These are phyloP conservation scores for Fringilla coelebs DNA, from an alignment of 2,797 vertebrate species.

Conservation along the genomic window DNA sequence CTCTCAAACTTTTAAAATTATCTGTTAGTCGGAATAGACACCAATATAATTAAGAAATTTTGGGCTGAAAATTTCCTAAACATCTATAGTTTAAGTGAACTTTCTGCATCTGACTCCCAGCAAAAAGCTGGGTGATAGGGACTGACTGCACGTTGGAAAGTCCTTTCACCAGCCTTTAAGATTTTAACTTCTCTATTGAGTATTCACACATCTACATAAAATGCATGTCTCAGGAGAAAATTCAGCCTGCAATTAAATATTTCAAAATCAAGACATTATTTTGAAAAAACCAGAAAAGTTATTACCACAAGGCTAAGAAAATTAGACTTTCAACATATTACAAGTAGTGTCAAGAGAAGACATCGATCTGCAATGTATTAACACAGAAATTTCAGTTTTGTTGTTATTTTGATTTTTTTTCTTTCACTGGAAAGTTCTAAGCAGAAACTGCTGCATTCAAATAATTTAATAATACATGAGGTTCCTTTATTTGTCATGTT, in stretches of 20 bases:
- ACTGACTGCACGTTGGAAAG: background rate
- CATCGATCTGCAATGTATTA: background rate
- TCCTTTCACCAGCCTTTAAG: background rate
- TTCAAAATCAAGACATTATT: background rate
- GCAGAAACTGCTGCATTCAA: background rate
- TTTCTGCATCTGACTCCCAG: background rate
- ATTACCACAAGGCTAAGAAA: background rate
- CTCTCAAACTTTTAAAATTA: background rate
- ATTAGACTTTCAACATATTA: background rate
- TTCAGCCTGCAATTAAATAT: background rate
- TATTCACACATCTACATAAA: background rate
- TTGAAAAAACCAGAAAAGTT: background rate
- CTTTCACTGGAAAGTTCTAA: background rate
- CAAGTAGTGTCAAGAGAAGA: background rate
- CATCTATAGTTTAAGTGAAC: background rate
- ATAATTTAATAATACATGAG: background rate
- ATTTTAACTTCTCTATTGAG: background rate
- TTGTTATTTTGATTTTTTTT: background rate
- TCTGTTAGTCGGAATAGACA: background rate
- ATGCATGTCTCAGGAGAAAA: background rate
- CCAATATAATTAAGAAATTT: background rate
- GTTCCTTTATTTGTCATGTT: background rate
- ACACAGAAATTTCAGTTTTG: background rate
- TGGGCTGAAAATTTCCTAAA: background rate
- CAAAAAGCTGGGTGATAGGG: background rate